A percentile compares a stretch with the other conserved stretches of the same genome.
Evolutionary conservation across 2,888 invertebrate genomes (phyloP).

Genomic region (Apamea sordens): DNA sequence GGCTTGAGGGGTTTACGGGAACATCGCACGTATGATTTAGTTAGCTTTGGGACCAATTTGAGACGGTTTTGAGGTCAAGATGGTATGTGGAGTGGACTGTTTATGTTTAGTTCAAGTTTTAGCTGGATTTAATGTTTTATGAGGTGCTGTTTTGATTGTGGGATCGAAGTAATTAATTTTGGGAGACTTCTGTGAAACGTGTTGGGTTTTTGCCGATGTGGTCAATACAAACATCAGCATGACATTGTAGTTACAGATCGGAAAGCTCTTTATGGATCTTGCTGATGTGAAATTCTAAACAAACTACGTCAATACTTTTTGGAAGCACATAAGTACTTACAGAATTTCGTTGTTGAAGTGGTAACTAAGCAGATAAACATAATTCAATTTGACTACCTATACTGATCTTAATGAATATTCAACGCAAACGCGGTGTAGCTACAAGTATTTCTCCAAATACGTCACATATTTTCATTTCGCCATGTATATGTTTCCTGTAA

Average conservation of each 20-base stretch:
- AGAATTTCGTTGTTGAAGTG: background rate
- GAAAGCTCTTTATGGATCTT: background rate
- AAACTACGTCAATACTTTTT: background rate
- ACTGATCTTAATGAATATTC: constrained; percentile 22
- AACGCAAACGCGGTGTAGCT: constrained; percentile 2
- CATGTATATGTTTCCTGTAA: constrained; percentile 44
- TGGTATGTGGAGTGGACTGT: constrained; percentile 53
- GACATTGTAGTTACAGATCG: no score
- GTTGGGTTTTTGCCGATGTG: background rate
- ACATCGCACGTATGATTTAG: constrained; percentile 69
- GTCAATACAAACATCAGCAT: background rate
- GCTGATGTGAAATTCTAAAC: no score
- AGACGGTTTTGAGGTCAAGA: constrained; percentile 66
- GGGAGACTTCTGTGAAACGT: background rate
- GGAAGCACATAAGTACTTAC: background rate
- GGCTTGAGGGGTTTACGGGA: constrained; percentile 64
- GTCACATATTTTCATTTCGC: constrained; percentile 58
- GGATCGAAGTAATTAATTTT: constrained; percentile 20
- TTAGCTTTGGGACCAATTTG: constrained; percentile 67
- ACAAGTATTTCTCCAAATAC: constrained; percentile 31
- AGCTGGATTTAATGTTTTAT: constrained; percentile 38
- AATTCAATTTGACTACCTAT: background rate
- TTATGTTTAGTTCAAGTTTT: constrained; percentile 49
- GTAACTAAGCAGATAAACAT: background rate
- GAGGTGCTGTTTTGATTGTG: constrained; percentile 27